Evolutionary conservation across 2,797 vertebrate species (phyloP).

Genomic region (Esox lucius): DNA sequence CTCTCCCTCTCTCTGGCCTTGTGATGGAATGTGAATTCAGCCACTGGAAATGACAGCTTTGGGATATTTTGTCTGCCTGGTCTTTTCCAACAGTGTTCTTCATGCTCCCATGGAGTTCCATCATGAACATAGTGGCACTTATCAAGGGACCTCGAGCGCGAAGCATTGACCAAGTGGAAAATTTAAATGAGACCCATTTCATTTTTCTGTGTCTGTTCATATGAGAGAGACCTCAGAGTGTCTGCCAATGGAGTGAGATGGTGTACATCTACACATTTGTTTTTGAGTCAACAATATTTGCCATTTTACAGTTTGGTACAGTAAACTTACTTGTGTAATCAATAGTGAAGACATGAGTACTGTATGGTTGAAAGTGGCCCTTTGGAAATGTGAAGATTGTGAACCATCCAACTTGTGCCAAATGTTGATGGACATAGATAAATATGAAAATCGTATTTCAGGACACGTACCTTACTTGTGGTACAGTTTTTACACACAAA

Average conservation of each 20-base stretch:
- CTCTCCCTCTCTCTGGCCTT: slow-evolving; percentile 8
- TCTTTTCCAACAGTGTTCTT: slow-evolving; percentile 30
- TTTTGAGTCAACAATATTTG: slow-evolving; percentile 9
- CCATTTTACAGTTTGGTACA: slow-evolving; percentile 25
- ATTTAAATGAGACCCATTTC: slow-evolving; percentile 61
- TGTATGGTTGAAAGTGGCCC: not conserved
- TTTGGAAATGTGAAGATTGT: not conserved
- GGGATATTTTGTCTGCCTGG: slow-evolving; percentile 31
- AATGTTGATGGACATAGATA: not conserved
- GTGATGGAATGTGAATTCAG: slow-evolving; percentile 49
- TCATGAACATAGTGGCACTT: slow-evolving; percentile 42
- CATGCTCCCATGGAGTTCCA: slow-evolving; percentile 47
- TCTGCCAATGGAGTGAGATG: slow-evolving; percentile 36
- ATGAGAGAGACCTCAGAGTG: slow-evolving; percentile 37
- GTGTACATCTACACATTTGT: slow-evolving; percentile 16
- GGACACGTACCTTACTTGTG: slow-evolving; percentile 1
- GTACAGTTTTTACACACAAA: slow-evolving; percentile 11
- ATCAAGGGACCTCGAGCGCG: slow-evolving; percentile 45
- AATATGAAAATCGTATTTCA: not conserved
- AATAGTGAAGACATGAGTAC: no score
- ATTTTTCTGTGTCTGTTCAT: slow-evolving; percentile 32
- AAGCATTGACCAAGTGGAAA: slow-evolving; percentile 59
- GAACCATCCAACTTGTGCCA: slow-evolving; percentile 13
- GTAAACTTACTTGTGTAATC: not conserved
- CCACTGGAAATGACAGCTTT: slow-evolving; percentile 58